Base-by-base conservation (phyloP, 2,888 invertebrate species). In the Aphrophora alni region DNA sequence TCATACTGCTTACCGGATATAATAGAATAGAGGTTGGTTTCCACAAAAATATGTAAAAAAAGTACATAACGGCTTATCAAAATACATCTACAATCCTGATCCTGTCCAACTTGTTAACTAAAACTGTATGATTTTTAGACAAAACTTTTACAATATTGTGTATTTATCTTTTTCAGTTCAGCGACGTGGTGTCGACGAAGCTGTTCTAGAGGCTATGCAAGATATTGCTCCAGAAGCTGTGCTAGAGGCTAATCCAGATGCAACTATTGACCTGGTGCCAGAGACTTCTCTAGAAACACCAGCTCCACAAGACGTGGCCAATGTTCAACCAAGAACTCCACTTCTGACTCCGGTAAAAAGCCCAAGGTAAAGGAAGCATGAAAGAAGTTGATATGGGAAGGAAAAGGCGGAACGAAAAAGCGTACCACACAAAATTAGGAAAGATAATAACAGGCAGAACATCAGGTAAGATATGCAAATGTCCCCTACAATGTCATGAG, bases 321-420 rank as follows among this genome's bases (percentile, higher is more conserved):
- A 68, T 68, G 68, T 68, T 68, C n/a, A n/a, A n/a, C n/a, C n/a
- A n/a, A 68, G 68, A 68, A 68, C 68, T 68, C 68, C 68, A 68
- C 14, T 68, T 68, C 68, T 68, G 24, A 68, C 68, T 68, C n/a
- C 1, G 33, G n/a, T n/a, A n/a, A n/a, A n/a, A n/a, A n/a, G n/a
- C n/a, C n/a, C n/a, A n/a, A n/a, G n/a, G n/a, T n/a, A n/a, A n/a
- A n/a, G n/a, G n/a, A n/a, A n/a, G n/a, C n/a, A n/a, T n/a, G n/a
- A n/a, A n/a, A n/a, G n/a, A n/a, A n/a, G n/a, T n/a, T n/a, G n/a
- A n/a, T n/a, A n/a, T n/a, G n/a, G n/a, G n/a, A n/a, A n/a, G n/a
- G n/a, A n/a, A n/a, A n/a, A n/a, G n/a, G n/a, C n/a, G n/a, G n/a
- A n/a, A n/a, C n/a, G n/a, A n/a, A 72, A 72, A 72, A 72, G 17